These are phyloP conservation scores for Platichthys flesus DNA, from an alignment of 2,113 vertebrate genomes.

Conservation along the genomic window DNA sequence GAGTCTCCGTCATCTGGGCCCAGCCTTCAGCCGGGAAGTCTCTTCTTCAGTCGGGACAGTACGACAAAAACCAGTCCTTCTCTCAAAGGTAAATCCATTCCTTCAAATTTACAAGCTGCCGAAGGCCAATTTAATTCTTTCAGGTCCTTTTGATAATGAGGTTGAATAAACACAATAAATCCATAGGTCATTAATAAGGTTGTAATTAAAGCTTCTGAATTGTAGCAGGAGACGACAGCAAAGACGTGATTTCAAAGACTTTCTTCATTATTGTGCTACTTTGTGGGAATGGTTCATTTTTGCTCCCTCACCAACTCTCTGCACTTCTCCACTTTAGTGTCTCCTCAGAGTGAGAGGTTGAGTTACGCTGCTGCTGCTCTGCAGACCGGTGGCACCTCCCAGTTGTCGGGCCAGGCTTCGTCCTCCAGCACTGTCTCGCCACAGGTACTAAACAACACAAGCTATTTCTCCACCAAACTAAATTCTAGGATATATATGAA, in stretches of 20 bases:
- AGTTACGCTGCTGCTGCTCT: constrained; percentile 88
- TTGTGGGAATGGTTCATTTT: background rate
- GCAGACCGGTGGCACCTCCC: constrained; percentile 73
- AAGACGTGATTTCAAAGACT: constrained; percentile 18
- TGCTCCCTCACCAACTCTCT: constrained; percentile 16
- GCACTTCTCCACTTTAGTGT: constrained; percentile 56
- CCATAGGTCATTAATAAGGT: constrained; percentile 1
- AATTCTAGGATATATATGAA: background rate
- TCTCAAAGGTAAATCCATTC: constrained; percentile 77
- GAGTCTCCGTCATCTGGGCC: constrained; percentile 77
- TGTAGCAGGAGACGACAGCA: background rate
- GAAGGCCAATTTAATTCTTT: background rate
- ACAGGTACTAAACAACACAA: constrained; percentile 71
- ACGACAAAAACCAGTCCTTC: constrained; percentile 74
- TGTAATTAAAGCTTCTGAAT: constrained; percentile 11
- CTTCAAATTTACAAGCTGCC: background rate
- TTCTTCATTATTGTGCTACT: constrained; percentile 6
- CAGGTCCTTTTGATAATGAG: constrained; percentile 3
- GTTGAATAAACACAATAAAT: background rate
- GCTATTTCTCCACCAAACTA: background rate
- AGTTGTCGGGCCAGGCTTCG: constrained; percentile 51
- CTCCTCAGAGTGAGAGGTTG: constrained; percentile 80
- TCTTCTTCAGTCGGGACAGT: constrained; percentile 87
- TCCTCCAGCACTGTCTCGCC: constrained; percentile 64
- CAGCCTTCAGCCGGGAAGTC: constrained; percentile 86